Conservation (phyloP, 2,797 vertebrate genomes). For the Phaenicophaeus curvirostris region DNA sequence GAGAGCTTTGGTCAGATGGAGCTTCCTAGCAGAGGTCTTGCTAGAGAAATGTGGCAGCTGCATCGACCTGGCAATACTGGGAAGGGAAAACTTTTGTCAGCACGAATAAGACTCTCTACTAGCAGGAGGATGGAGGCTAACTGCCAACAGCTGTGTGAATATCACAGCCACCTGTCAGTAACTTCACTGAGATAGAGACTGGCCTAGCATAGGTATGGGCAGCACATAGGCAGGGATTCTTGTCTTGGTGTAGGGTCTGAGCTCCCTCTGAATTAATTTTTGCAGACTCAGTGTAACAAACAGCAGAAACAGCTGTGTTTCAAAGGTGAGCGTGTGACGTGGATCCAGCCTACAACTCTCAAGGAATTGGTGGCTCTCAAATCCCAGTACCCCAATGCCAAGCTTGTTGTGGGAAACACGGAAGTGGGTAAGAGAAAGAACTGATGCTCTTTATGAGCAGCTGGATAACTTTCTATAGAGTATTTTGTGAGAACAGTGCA, state of each 20-base stretch:
- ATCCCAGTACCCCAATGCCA: conserved; percentile 82
- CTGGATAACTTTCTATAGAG: not conserved
- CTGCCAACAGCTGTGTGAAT: not conserved
- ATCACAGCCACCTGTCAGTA: not conserved
- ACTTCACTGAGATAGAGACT: not conserved
- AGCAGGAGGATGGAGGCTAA: not conserved
- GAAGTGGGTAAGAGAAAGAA: conserved; percentile 88
- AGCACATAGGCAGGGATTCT: not conserved
- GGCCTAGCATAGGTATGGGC: not conserved
- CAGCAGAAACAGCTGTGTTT: conserved; percentile 79
- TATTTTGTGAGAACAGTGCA: not conserved
- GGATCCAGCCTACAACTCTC: conserved; percentile 88
- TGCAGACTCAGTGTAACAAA: conserved; percentile 74
- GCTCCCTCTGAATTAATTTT: conserved; percentile 2
- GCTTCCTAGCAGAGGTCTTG: not conserved
- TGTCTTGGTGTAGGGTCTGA: not conserved
- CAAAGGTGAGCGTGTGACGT: conserved; percentile 81
- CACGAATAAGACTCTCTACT: not conserved
- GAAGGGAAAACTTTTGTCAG: not conserved
- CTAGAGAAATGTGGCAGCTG: not conserved
- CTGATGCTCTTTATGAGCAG: not conserved
- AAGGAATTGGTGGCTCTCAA: conserved; percentile 85
- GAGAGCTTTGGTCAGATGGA: not conserved
- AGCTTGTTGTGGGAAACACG: conserved; percentile 93
- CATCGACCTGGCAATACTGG: not conserved